Evolutionary conservation across 2,113 vertebrate species (phyloP).

Genomic region (Perccottus glenii): DNA sequence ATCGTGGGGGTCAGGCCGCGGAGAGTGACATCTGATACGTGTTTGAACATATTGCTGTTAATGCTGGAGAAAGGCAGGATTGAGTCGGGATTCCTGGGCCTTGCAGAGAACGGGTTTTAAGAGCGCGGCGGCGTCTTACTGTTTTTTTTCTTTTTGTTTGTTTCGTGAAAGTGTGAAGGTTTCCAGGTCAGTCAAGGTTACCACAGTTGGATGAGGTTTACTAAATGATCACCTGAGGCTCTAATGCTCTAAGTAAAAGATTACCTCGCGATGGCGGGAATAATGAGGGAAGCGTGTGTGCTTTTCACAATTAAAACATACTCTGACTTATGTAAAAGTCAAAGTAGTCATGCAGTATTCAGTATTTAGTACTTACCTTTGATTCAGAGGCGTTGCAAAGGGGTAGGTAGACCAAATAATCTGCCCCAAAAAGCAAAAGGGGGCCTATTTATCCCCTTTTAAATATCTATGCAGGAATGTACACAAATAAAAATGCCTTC

Average conservation of each 20-base stretch:
- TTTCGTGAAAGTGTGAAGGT: slow-evolving; percentile 28
- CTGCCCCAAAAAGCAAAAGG: not conserved
- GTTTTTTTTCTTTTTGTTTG: slow-evolving; percentile 28
- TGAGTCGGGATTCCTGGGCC: slow-evolving; percentile 54
- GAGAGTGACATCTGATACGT: slow-evolving; percentile 73
- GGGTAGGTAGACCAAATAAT: not conserved
- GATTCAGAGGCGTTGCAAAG: not conserved
- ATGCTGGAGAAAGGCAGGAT: slow-evolving; percentile 59
- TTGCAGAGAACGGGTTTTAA: slow-evolving; percentile 36
- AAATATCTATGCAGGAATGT: too few species aligned
- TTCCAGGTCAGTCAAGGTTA: slow-evolving; percentile 40
- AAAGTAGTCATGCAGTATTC: slow-evolving; percentile 9
- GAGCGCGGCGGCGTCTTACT: slow-evolving; percentile 20
- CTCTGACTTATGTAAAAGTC: not conserved
- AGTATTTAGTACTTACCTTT: too few species aligned
- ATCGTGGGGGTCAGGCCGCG: slow-evolving; percentile 47
- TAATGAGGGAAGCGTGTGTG: not conserved
- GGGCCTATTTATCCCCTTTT: not conserved
- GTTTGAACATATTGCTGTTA: slow-evolving; percentile 73
- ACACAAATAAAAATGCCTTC: too few species aligned
- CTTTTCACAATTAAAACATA: not conserved
- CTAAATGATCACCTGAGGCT: slow-evolving; percentile 32
- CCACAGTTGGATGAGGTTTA: slow-evolving; percentile 21
- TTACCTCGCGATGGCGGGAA: slow-evolving; percentile 4
- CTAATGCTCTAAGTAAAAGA: not conserved